phyloP scores from a whole-genome alignment of 2,113 vertebrate species.

The Emberiza fucata region DNA sequence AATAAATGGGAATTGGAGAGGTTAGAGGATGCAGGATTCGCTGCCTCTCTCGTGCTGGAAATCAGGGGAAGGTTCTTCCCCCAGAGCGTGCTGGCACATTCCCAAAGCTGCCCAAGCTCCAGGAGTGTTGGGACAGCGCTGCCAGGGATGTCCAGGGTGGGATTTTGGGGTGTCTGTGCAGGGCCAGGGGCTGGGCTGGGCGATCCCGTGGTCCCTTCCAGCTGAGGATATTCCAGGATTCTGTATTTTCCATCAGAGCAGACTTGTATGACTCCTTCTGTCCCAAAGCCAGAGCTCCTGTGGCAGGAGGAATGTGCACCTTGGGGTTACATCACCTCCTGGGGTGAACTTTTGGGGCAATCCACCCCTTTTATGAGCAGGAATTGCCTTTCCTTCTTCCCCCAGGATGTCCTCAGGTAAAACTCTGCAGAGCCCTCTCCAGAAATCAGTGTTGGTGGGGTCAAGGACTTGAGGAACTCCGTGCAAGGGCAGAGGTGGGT shows the following conservation, averaged over 20 bases:
- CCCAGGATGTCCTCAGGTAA: not conserved
- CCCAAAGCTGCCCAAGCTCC: not conserved
- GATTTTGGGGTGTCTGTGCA: not conserved
- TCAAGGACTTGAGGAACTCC: too few species aligned
- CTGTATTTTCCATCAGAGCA: accelerated
- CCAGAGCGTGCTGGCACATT: not conserved
- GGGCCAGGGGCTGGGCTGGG: not conserved
- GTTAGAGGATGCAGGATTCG: not conserved
- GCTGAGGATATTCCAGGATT: not conserved
- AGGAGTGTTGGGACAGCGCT: accelerated
- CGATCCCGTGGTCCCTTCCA: not conserved
- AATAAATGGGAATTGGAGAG: not conserved
- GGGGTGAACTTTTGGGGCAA: accelerated
- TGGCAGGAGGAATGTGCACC: not conserved
- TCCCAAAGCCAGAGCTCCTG: accelerated
- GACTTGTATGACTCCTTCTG: not conserved
- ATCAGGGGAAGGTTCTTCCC: not conserved
- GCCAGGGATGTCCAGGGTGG: not conserved
- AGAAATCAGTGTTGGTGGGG: accelerated
- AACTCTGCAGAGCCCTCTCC: not conserved
- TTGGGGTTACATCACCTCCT: not conserved
- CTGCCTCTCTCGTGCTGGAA: accelerated
- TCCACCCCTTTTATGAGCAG: not conserved
- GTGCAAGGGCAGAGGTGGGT: not conserved
- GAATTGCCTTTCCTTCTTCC: not conserved